Evolutionary conservation across 2,113 vertebrate genomes (phyloP).

Genomic region (Pseudorectes ferrugineus): DNA sequence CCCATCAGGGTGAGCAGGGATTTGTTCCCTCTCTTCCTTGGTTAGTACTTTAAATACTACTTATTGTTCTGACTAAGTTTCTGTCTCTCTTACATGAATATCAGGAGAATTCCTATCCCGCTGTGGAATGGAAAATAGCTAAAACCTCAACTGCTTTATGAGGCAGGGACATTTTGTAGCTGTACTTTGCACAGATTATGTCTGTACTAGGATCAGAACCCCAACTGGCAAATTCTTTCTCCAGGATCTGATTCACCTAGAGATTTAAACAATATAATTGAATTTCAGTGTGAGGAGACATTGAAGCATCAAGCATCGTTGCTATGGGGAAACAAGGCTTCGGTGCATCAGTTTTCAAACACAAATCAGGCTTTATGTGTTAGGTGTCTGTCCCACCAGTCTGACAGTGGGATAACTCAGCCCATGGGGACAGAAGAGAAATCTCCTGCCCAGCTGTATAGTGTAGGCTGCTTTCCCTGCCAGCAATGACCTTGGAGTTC

Average conservation of each 20-base stretch:
- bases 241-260: not conserved
- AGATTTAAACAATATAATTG: constrained; percentile 11
- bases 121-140: not conserved
- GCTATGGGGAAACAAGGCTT: not conserved
- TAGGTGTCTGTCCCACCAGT: not conserved
- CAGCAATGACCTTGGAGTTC: not conserved
- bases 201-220: not conserved
- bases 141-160: not conserved
- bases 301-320: not conserved
- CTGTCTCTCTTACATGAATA: not conserved
- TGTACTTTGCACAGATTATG: not conserved
- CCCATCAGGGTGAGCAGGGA: not conserved
- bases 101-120: not conserved
- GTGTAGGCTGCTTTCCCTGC: not conserved
- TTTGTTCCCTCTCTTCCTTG: not conserved
- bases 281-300: constrained; percentile 5
- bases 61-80: constrained; percentile 7
- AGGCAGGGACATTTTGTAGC: not conserved
- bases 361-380: not conserved
- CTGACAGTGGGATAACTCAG: not conserved
- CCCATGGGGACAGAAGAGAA: not conserved
- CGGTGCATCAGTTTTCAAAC: not conserved
- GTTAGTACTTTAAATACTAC: not conserved
- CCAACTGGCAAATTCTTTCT: not conserved
- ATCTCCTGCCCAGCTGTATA: not conserved